Evolutionary conservation across 2,113 vertebrate genomes (phyloP).

Genomic region (Chlorocebus sabaeus): DNA sequence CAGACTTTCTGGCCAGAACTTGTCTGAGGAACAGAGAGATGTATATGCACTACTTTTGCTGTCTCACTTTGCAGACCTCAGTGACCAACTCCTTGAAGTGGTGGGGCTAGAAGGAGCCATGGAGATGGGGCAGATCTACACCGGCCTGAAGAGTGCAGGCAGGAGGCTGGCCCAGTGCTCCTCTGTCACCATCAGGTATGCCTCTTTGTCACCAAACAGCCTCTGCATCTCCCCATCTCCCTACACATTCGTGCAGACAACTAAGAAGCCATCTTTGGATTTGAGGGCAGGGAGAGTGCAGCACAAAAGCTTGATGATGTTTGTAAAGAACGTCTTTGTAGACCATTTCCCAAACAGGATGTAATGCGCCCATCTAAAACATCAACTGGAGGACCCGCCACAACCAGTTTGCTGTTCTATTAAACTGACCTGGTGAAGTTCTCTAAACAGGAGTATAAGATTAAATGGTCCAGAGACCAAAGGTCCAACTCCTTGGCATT

Average conservation of each 20-base stretch:
- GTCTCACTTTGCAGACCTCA: conserved; percentile 87
- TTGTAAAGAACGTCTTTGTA: background rate
- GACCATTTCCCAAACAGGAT: background rate
- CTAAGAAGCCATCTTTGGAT: background rate
- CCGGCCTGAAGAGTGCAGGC: conserved; percentile 95
- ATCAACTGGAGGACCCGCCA: background rate
- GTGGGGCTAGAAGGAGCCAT: conserved; percentile 96
- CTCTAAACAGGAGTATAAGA: background rate
- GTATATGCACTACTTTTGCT: background rate
- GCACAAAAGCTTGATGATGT: background rate
- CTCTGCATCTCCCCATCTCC: too few species aligned
- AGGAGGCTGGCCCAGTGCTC: conserved; percentile 94
- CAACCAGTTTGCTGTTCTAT: background rate
- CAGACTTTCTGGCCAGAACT: background rate
- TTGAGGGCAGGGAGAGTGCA: background rate
- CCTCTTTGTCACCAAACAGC: background rate
- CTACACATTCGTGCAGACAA: background rate
- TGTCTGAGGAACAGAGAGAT: background rate
- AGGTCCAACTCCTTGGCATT: background rate
- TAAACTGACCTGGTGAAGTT: background rate
- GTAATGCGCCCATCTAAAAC: background rate
- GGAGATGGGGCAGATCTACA: conserved; percentile 99
- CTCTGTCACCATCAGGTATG: conserved; percentile 92
- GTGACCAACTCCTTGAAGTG: conserved; percentile 95
- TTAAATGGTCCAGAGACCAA: background rate